These are phyloP conservation scores for Strigops habroptila DNA, from an alignment of 2,113 vertebrate species.

Conservation along the genomic window DNA sequence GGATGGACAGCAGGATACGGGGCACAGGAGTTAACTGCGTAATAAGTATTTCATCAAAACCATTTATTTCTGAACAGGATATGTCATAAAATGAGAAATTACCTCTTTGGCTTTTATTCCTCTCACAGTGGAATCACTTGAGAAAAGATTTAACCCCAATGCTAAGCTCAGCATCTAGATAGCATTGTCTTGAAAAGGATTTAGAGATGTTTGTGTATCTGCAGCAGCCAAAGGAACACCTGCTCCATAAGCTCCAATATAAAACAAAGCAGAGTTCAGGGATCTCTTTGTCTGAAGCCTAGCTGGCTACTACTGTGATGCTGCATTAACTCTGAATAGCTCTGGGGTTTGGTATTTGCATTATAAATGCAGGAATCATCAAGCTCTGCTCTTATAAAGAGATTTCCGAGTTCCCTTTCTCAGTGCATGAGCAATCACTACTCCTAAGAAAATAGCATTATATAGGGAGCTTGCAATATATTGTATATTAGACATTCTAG, in stretches of 20 bases:
- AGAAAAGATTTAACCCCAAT: neutral
- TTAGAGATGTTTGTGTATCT: neutral
- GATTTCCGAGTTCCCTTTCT: neutral
- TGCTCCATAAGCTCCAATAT: neutral
- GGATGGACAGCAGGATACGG: neutral
- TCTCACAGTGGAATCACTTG: neutral
- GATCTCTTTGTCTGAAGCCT: conserved; percentile 3
- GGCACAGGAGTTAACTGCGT: neutral
- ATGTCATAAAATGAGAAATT: neutral
- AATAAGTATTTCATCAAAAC: neutral
- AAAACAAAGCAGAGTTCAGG: neutral
- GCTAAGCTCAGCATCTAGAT: neutral
- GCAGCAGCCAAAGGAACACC: neutral
- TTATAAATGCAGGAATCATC: neutral
- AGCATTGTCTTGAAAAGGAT: neutral
- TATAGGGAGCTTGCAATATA: neutral
- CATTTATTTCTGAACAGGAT: neutral
- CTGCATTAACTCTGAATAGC: conserved; percentile 12
- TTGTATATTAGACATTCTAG: neutral
- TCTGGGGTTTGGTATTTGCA: neutral
- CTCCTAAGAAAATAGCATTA: neutral
- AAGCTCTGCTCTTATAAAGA: neutral
- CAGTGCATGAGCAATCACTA: neutral
- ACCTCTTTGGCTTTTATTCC: neutral
- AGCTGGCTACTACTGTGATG: neutral